Evolutionary conservation across 1,140 invertebrate species (phyloP), one percentile per base, ranked within the genome.

Genomic region (Dreissena rostriformis): DNA sequence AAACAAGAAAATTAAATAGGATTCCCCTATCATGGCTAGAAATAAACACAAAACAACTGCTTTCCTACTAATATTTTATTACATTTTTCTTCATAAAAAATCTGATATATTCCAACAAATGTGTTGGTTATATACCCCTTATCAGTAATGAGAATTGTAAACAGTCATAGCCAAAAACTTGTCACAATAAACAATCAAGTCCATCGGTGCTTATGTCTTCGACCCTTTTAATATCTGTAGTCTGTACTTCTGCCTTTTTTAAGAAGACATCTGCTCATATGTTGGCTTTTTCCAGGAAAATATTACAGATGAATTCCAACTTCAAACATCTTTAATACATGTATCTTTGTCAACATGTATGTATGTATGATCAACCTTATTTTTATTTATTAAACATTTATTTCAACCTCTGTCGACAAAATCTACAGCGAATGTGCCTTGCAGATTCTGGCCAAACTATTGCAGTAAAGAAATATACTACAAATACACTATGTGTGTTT

Each of bases 41-140:
- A 24, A 70, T 24, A 51, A 68, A 53, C 67, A 68, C 70, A n/a
- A 22, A 61, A 68, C 65, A 66, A 39, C 29, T 11, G 22, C 6
- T n/a, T 73, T 81, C 68, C 79, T 81, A 81, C 79, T 81, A 81
- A 81, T 81, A 81, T 81, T 81, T 81, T 81, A 81, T 81, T 81
- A 81, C 79, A 81, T 81, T 73, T 81, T 81, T 81, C 79, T 81
- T 81, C 79, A 81, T 81, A 81, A 81, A 81, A 81, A 81, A 81
- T 81, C 79, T 81, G 68, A 81, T 81, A 72, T 81, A 81, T 81
- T 72, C 79, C 68, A 73, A 81, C 79, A 81, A 28, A 63, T 24
- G 72, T 71, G 53, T 53, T 73, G 79, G 71, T 55, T 81, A 81
- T 81, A 73, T 55, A 72, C 52, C 53, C 39, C 39, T 72, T 66